Percentiles rank a stretch among this genome's conserved stretches.
Conservation (phyloP, 2,888 invertebrate genomes). For the Electrophaes corylata region DNA sequence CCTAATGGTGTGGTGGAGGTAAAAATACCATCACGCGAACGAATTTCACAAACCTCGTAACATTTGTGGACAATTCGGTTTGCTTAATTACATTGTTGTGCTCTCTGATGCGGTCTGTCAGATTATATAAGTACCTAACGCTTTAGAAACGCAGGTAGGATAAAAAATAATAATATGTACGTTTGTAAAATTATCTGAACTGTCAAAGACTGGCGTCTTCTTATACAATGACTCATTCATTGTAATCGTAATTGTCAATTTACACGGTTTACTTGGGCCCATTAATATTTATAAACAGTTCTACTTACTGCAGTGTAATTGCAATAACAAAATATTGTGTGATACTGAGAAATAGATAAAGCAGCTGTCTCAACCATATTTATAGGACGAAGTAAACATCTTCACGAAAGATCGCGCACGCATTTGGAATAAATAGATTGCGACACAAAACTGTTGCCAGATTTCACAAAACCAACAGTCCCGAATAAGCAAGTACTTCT, state of each 20-base stretch:
- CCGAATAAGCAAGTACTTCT: constrained; percentile 35
- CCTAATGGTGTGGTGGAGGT: no score
- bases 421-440: constrained; percentile 33
- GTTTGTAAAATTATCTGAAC: constrained; percentile 1
- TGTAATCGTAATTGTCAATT: constrained; percentile 4
- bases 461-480: constrained; percentile 38
- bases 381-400: constrained; percentile 32
- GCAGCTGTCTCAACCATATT: constrained; percentile 34
- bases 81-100: no score
- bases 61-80: no score
- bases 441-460: constrained; percentile 30
- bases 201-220: neutral
- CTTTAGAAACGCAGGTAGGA: neutral
- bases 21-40: no score
- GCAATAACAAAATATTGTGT: constrained; percentile 27
- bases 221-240: neutral
- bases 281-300: constrained; percentile 28
- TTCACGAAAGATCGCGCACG: constrained; percentile 26
- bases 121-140: neutral
- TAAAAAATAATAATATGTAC: neutral
- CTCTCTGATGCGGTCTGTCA: no score
- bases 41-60: no score
- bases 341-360: constrained; percentile 24
- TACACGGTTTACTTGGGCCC: constrained; percentile 16
- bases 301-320: no score